Base-by-base conservation (phyloP, 2,113 vertebrate species). In the Capreolus pygargus region DNA sequence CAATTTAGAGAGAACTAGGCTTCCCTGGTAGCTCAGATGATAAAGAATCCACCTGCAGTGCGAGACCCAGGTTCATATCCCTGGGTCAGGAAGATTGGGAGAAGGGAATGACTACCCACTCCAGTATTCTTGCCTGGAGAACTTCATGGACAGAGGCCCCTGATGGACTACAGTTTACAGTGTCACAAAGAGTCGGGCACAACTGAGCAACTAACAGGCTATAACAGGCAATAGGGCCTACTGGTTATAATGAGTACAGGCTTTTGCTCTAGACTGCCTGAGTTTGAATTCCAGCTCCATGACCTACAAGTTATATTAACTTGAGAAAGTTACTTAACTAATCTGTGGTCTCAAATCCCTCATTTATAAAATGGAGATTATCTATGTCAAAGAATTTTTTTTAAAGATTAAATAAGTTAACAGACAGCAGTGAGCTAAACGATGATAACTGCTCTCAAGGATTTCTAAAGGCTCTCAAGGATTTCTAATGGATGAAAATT, bases 321-420 rank as follows among this genome's bases (percentile, higher is more conserved):
- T 67, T 67, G 54, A 52, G 25, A 92, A 92, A 89, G 36, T 81
- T 70, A 92, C 19, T 55, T 70, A 89, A 94, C 27, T 83, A 78
- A 57, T 61, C 50, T 57, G 61, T 94, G 61, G 28, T 50, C 76
- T 97, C 76, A 76, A 67, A 70, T 89, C 54, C 33, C 23, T 85
- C 28, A 83, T 54, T 84, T 94, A 94, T 78, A 85, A 92, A 85
- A 86, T 60, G 58, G 45, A 3, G 2, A 85, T 92, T 81, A 84
- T 8, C 30, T 89, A 61, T 28, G 7, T 67, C 84, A 94, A 92
- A 83, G 7, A 83, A 25, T 43, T 17, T 61, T 47, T 94, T 88
- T 93, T 15, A 1, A 91, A 87, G 36, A 89, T 81, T 91, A 67
- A 91, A 28, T 84, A 91, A 89, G 47, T 91, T 86, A 95, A 92